phyloP scores from a whole-genome alignment of 1,140 invertebrate species.

The Potamilus streckersoni region DNA sequence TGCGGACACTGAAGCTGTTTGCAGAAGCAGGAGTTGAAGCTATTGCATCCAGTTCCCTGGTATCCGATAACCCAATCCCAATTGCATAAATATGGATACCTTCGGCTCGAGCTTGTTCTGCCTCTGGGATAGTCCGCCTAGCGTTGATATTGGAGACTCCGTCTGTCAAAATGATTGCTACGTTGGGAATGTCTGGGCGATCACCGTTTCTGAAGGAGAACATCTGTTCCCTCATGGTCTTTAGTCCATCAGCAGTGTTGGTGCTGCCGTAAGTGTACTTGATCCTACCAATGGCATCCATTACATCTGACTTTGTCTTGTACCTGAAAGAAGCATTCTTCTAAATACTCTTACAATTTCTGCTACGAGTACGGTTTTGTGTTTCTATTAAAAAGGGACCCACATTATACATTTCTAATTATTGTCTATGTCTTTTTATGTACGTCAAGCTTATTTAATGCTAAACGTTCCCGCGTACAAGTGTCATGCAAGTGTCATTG shows the following conservation, averaged over 20 bases:
- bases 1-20: conserved; percentile 49
- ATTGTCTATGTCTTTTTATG: too few relatives aligned
- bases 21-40: conserved; percentile 41
- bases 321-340: conserved; percentile 5
- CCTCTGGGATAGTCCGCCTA: conserved; percentile 20
- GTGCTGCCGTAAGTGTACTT: conserved; percentile 38
- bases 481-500: too few relatives aligned
- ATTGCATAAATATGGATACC: conserved; percentile 45
- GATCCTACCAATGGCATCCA: conserved; percentile 35
- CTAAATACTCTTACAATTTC: too few relatives aligned
- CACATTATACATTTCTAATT: too few relatives aligned
- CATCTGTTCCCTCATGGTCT: conserved; percentile 41
- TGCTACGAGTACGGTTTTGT: too few relatives aligned
- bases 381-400: too few relatives aligned
- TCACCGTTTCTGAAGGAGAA: conserved; percentile 46
- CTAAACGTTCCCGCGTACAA: too few relatives aligned
- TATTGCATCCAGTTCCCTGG: conserved; percentile 49
- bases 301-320: conserved; percentile 27
- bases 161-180: conserved; percentile 49
- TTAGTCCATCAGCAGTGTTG: conserved; percentile 38
- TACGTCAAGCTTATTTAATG: too few relatives aligned
- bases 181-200: conserved; percentile 39
- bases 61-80: conserved; percentile 51
- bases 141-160: conserved; percentile 45
- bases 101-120: conserved; percentile 15